Percentiles rank a stretch among this genome's conserved stretches.
Evolutionary conservation across 2,113 vertebrate species (phyloP).

Genomic region (Cettia cetti): DNA sequence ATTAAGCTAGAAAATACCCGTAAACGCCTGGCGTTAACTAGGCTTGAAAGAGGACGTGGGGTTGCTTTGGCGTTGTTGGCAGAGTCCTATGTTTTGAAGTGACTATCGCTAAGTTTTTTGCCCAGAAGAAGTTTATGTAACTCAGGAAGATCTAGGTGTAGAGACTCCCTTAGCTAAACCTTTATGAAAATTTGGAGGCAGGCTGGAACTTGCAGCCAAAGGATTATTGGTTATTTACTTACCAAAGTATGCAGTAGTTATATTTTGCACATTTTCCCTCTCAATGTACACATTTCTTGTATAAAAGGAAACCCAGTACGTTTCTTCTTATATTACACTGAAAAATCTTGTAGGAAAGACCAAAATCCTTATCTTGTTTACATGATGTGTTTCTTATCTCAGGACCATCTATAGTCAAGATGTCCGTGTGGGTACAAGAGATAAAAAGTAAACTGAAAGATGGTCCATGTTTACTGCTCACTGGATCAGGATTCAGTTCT

Average conservation of each 20-base stretch:
- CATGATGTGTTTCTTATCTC: neutral
- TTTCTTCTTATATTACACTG: neutral
- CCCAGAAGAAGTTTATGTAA: neutral
- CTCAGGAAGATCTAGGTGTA: neutral
- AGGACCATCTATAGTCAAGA: neutral
- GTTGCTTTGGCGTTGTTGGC: neutral
- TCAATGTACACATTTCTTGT: fast-evolving
- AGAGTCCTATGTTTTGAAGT: neutral
- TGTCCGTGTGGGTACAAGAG: neutral
- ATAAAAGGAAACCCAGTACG: neutral
- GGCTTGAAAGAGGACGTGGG: neutral
- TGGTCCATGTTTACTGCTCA: neutral
- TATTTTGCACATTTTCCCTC: neutral
- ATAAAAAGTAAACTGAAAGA: neutral
- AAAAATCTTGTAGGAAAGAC: neutral
- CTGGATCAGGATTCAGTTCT: neutral
- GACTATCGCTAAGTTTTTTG: neutral
- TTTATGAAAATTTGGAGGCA: neutral
- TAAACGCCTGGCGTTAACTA: neutral
- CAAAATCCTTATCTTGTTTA: neutral
- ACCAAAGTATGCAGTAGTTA: fast-evolving
- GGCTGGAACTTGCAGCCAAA: neutral
- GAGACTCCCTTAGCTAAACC: neutral
- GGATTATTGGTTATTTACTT: neutral
- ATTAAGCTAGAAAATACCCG: neutral